Percentiles rank a stretch among this genome's conserved stretches.
phyloP scores from a whole-genome alignment of 2,797 vertebrate species.

The Distichodus sexfasciatus region DNA sequence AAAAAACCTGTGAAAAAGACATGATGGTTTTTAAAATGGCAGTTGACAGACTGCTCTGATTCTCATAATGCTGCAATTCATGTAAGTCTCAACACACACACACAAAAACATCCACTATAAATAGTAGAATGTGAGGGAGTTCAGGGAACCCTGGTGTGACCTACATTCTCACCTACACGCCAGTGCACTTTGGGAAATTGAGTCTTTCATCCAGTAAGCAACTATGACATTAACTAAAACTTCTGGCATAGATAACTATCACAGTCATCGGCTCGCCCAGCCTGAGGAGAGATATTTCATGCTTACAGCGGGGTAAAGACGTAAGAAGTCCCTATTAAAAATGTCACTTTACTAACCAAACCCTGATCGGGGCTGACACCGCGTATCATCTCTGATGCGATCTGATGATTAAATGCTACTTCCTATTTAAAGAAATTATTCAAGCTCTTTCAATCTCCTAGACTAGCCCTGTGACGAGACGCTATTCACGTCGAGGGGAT shows the following conservation, averaged over 20 bases:
- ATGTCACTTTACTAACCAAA: neutral
- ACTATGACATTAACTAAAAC: neutral
- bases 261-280: neutral
- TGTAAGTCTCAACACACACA: constrained; percentile 2
- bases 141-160: constrained; percentile 25
- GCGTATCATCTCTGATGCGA: neutral
- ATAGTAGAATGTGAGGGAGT: constrained; percentile 21
- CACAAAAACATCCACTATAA: constrained; percentile 9
- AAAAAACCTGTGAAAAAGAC: neutral
- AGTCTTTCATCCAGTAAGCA: neutral
- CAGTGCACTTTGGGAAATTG: constrained; percentile 22
- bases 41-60: neutral
- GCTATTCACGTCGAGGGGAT: neutral
- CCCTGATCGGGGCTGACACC: neutral
- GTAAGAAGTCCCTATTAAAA: neutral
- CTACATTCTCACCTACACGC: constrained; percentile 17
- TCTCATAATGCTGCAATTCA: neutral
- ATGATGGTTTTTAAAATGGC: neutral
- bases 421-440: neutral
- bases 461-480: neutral
- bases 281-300: neutral
- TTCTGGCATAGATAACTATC: neutral
- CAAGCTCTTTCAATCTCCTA: neutral
- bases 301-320: neutral
- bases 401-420: neutral